Evolutionary conservation across 2,888 invertebrate species (phyloP).

Genomic region (Acrocera orbiculus): DNA sequence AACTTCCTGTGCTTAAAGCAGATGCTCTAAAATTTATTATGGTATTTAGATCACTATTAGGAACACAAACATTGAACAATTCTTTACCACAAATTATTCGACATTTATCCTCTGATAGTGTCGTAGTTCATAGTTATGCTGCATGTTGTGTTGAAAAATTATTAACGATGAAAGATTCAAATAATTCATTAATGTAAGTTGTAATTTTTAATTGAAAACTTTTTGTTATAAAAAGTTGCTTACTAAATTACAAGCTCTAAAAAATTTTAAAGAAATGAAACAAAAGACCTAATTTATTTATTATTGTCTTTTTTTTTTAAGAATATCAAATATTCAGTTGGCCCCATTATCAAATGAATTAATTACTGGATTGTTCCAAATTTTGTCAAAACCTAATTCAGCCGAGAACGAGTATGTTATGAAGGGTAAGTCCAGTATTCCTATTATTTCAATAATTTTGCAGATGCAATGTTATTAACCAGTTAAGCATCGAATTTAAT

Average conservation of each 20-base stretch:
- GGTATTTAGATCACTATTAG: slow-evolving; percentile 83
- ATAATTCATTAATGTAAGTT: slow-evolving; percentile 37
- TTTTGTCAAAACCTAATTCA: slow-evolving; percentile 53
- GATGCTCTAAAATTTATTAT: slow-evolving; percentile 93
- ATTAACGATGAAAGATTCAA: slow-evolving; percentile 49
- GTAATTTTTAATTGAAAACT: neutral
- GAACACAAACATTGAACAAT: slow-evolving; percentile 54
- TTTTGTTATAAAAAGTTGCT: neutral
- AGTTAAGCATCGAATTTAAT: no score
- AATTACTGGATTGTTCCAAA: slow-evolving; percentile 56
- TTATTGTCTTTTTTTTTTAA: slow-evolving; percentile 18
- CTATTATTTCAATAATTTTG: no score
- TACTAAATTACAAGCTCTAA: neutral
- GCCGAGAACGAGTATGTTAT: slow-evolving; percentile 95
- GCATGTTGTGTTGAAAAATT: slow-evolving; percentile 84
- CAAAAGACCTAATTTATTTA: neutral
- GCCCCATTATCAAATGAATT: slow-evolving; percentile 49
- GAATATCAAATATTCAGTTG: slow-evolving; percentile 43
- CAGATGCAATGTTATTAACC: no score
- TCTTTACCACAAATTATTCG: slow-evolving; percentile 63
- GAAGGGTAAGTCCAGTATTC: slow-evolving; percentile 39
- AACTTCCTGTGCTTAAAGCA: slow-evolving; percentile 81
- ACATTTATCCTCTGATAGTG: slow-evolving; percentile 56
- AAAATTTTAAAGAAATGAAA: neutral
- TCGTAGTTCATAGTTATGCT: slow-evolving; percentile 89